A percentile compares a stretch with the other conserved stretches of the same genome.
Evolutionary conservation across 2,888 invertebrate genomes (phyloP).

Genomic region (Eucera pruinosa): DNA sequence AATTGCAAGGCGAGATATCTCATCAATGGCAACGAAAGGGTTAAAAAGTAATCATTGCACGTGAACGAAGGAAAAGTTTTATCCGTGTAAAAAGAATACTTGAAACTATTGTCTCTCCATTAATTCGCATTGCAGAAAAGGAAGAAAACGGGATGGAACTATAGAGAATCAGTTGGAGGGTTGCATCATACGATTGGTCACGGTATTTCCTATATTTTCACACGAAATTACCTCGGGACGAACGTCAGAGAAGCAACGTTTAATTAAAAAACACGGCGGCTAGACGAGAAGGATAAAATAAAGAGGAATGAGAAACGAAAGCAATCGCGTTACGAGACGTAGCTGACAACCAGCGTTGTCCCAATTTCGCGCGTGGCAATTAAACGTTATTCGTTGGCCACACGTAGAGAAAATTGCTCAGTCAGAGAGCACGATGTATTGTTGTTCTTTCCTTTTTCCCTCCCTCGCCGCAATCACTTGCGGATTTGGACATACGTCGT

Average conservation of each 20-base stretch:
- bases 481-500: constrained; percentile 41
- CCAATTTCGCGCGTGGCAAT: constrained; percentile 78
- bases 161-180: constrained; percentile 6
- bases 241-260: constrained; percentile 47
- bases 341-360: constrained; percentile 58
- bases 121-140: background rate
- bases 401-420: constrained; percentile 70
- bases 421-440: constrained; percentile 64
- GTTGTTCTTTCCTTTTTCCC: constrained; percentile 39
- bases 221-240: constrained; percentile 48
- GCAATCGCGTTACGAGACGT: constrained; percentile 71
- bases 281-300: constrained; percentile 31
- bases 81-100: background rate
- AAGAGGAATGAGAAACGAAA: constrained; percentile 63
- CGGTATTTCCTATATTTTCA: constrained; percentile 55
- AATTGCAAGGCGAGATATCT: too few species aligned
- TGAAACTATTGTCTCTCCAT: background rate
- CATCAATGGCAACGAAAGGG: too few species aligned
- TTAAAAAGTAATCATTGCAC: too few species aligned
- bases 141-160: background rate
- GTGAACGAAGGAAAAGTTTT: too few species aligned
- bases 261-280: constrained; percentile 70
- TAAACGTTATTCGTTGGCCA: constrained; percentile 73
- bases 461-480: constrained; percentile 29
- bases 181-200: constrained; percentile 37